Conservation (phyloP, 2,888 invertebrate species). For the Caenorhabditis sinica region DNA sequence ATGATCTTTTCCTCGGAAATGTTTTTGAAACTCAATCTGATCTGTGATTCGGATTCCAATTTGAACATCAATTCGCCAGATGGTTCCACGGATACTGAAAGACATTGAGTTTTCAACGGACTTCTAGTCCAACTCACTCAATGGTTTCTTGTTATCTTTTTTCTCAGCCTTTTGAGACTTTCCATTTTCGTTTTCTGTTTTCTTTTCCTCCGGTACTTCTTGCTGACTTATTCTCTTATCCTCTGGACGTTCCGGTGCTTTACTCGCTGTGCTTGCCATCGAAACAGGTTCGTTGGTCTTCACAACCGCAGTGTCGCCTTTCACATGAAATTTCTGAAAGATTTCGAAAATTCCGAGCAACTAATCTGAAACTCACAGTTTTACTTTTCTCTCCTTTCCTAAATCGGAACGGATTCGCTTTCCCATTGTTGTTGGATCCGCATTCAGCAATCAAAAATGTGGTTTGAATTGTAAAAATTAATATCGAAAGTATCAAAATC, state of each 20-base stretch:
- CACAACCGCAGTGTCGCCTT: constrained; percentile 16
- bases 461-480: constrained; percentile 1
- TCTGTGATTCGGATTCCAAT: constrained; percentile 15
- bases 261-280: not conserved
- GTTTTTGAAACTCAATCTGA: not conserved
- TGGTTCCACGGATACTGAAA: constrained; percentile 17
- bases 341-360: not conserved
- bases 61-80: constrained; percentile 11
- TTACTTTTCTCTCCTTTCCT: not conserved
- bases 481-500: not conserved
- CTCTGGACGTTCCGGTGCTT: not conserved
- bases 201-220: not conserved
- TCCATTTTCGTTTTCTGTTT: not conserved
- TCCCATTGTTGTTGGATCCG: not conserved
- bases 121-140: not conserved
- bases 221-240: constrained; percentile 2
- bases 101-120: not conserved
- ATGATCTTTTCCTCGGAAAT: constrained; percentile 4
- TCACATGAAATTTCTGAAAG: constrained; percentile 12
- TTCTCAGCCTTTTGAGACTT: constrained; percentile 4
- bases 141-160: not conserved
- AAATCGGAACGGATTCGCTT: not conserved
- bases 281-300: not conserved
- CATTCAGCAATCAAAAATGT: constrained; percentile 6
- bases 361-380: not conserved